A percentile compares a stretch with the other conserved stretches of the same genome.
Conservation (phyloP, 2,888 invertebrate genomes). For the Phlogophora meticulosa region DNA sequence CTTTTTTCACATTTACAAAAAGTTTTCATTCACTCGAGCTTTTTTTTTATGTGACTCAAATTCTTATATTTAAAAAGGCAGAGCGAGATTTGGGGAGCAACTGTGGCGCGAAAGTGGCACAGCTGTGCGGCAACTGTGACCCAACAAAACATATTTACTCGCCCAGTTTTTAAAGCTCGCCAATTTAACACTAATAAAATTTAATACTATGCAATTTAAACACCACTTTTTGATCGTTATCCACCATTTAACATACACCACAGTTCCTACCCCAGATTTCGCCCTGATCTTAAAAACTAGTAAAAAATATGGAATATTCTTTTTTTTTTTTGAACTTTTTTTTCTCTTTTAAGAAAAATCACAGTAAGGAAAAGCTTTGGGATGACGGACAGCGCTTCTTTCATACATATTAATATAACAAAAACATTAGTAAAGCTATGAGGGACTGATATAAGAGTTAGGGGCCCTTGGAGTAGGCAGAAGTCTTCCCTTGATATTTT, state of each 20-base stretch:
- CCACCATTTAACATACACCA: slow-evolving; percentile 9
- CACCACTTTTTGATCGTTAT: slow-evolving; percentile 25
- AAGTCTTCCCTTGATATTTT: not conserved
- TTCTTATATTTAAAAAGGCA: slow-evolving; percentile 48
- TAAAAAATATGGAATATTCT: slow-evolving; percentile 65
- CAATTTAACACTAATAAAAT: slow-evolving; percentile 51
- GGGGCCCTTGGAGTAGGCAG: not conserved
- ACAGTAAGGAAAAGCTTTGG: slow-evolving; percentile 65
- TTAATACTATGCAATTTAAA: slow-evolving; percentile 52
- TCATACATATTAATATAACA: slow-evolving; percentile 20
- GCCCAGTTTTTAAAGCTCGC: slow-evolving; percentile 49
- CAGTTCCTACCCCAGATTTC: slow-evolving; percentile 47
- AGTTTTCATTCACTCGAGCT: slow-evolving; percentile 49
- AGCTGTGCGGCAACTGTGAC: slow-evolving; percentile 29
- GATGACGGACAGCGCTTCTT: slow-evolving; percentile 47
- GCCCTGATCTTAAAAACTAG: slow-evolving; percentile 45
- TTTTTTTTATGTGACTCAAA: slow-evolving; percentile 52
- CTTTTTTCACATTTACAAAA: slow-evolving; percentile 48
- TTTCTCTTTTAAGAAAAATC: slow-evolving; percentile 56
- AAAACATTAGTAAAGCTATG: slow-evolving; percentile 34
- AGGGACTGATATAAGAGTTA: slow-evolving; percentile 21
- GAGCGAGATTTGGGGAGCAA: slow-evolving; percentile 34
- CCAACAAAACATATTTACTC: slow-evolving; percentile 30
- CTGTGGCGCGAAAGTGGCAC: slow-evolving; percentile 46
- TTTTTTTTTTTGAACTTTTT: slow-evolving; percentile 51